Evolutionary conservation across 1,140 invertebrate genomes (phyloP), one percentile per base, ranked within the genome.

Genomic region (Coelopa frigida): DNA sequence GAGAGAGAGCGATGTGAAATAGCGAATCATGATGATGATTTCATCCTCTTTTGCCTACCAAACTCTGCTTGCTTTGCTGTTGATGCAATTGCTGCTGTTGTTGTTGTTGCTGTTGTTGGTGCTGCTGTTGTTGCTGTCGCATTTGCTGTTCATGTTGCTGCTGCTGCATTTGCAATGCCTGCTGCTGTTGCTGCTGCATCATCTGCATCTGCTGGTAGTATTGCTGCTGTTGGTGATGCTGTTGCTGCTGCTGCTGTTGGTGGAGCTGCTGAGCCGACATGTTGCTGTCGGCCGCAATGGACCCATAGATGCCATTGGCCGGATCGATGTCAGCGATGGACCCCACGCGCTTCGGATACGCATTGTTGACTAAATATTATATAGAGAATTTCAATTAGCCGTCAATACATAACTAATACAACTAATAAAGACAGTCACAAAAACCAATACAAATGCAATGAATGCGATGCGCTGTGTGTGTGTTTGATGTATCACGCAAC

Each of bases 291-390:
- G 75, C 69, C 47, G 77, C 78, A 35, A 87, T 61, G 15, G 87
- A 88, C 57, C 87, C 87, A 59, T 88, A 89, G 63, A 89, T 83
- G 49, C 93, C 87, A 72, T 94, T 94, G 32, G 96, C 77, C 2
- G 94, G 94, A 73, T 98, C 94, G 68, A 97, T 88, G 70, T 98
- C 93, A 31, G 88, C 84, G 48, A 98, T 92, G 22, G 91, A 93
- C 5, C 94, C 94, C 59, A 94, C 87, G 57, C 84, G 80, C 55
- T 84, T 78, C 24, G 80, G 78, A 48, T 69, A 65, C 5, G 58
- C 57, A 43, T 63, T 67, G 43, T 65, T 67, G 24, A 60, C 61
- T 67, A 42, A 20, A 39, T 36, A n/a, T 8, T n/a, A n/a, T n/a
- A n/a, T n/a, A n/a, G n/a, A n/a, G n/a, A n/a, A n/a, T 29, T 29